These are phyloP conservation scores for Pteria penguin DNA, from an alignment of 2,888 invertebrate genomes.

Conservation along the genomic window DNA sequence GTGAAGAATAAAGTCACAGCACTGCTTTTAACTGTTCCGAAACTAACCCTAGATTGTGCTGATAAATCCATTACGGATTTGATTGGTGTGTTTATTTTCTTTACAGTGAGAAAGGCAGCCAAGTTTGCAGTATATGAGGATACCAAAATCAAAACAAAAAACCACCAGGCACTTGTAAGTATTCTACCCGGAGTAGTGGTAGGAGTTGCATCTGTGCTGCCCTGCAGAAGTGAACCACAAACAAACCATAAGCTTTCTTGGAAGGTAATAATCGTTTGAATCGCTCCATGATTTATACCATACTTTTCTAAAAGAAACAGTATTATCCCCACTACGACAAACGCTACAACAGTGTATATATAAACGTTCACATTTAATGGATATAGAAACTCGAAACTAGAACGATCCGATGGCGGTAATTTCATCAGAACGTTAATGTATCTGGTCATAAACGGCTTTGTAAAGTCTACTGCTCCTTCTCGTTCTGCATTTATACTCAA, in stretches of 20 bases:
- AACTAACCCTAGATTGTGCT: slow-evolving; percentile 68
- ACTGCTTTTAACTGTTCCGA: slow-evolving; percentile 73
- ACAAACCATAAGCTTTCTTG: slow-evolving; percentile 73
- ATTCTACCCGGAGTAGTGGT: slow-evolving; percentile 65
- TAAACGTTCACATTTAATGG: slow-evolving; percentile 69
- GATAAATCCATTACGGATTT: slow-evolving; percentile 69
- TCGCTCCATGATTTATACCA: slow-evolving; percentile 36
- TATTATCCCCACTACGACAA: slow-evolving; percentile 64
- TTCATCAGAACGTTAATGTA: slow-evolving; percentile 71
- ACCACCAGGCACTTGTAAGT: slow-evolving; percentile 71
- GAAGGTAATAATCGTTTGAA: slow-evolving; percentile 52
- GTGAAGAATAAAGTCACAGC: slow-evolving; percentile 71
- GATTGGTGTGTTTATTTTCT: slow-evolving; percentile 72
- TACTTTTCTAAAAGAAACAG: slow-evolving; percentile 65
- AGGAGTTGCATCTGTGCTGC: slow-evolving; percentile 63
- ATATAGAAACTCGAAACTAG: slow-evolving; percentile 73
- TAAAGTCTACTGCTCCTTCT: slow-evolving; percentile 74
- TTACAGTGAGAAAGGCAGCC: slow-evolving; percentile 73
- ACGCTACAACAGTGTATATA: slow-evolving; percentile 64
- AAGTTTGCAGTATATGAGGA: slow-evolving; percentile 76
- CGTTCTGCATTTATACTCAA: slow-evolving; percentile 69
- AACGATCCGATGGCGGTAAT: slow-evolving; percentile 55
- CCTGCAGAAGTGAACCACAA: slow-evolving; percentile 71
- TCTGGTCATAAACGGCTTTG: slow-evolving; percentile 73
- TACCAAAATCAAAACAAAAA: slow-evolving; percentile 72